Conservation (phyloP, 2,797 vertebrate species). For the Acanthurus lineatus region DNA sequence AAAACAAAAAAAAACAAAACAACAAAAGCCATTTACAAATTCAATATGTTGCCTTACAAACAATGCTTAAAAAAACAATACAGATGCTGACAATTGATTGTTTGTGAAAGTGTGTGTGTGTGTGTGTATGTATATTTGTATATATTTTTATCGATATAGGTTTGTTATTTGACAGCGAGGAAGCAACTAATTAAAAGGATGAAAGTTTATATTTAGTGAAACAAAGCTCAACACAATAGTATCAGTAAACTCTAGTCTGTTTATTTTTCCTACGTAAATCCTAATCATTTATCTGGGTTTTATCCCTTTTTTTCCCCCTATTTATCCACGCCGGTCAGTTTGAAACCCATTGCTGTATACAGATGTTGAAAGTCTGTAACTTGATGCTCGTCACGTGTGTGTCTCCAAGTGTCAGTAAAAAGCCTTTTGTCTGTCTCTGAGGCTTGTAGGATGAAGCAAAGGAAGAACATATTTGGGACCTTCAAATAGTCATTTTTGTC, state of each 20-base stretch:
- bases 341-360: too few relatives aligned
- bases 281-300: too few relatives aligned
- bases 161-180: not conserved
- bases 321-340: too few relatives aligned
- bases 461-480: slow-evolving; percentile 38
- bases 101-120: not conserved
- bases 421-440: slow-evolving; percentile 85
- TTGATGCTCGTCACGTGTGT: slow-evolving; percentile 80
- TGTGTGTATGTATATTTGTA: too few relatives aligned
- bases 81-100: slow-evolving; percentile 9
- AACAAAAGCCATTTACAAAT: slow-evolving; percentile 39
- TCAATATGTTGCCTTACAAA: slow-evolving; percentile 31
- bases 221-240: too few relatives aligned
- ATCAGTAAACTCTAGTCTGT: too few relatives aligned
- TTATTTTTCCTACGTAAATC: too few relatives aligned
- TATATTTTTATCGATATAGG: too few relatives aligned
- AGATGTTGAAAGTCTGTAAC: slow-evolving; percentile 86
- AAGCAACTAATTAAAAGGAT: too few relatives aligned
- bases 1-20: not conserved
- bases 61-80: not conserved
- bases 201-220: too few relatives aligned
- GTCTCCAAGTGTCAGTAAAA: slow-evolving; percentile 84
- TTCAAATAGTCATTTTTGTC: slow-evolving; percentile 27
- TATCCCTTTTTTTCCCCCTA: too few relatives aligned
- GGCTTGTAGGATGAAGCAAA: slow-evolving; percentile 86